Base-by-base conservation (phyloP, 2,888 invertebrate genomes). In the Drosophila vallismaia region DNA sequence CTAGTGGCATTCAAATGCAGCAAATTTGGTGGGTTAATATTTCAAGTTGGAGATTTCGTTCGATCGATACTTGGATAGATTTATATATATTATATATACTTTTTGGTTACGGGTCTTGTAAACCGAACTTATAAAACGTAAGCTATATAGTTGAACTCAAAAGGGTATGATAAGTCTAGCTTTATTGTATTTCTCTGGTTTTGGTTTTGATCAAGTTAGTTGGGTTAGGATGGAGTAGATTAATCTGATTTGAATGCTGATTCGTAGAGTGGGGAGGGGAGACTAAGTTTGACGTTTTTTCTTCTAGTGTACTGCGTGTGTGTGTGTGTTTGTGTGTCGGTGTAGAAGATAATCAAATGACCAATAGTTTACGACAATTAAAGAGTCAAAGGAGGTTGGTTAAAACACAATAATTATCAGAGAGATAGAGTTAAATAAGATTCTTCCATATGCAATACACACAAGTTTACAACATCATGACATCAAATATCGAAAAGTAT, bases 301-400 rank as follows among this genome's bases (percentile, higher is more conserved):
- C 63, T 54, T 40, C 28, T 45, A 62, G 55, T 53, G 53, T 75
- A 38, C 48, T 57, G 48, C 75, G 26, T 64, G 44, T 69, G 44
- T 71, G 12, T 57, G 28, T 64, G 52, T 57, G 31, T 49, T 46
- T 68, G 46, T 67, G 63, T 75, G 42, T 62, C 36, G 52, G 49
- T 77, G 57, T 60, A 44, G 64, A 24, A 68, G 48, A 48, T 74
- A 70, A 81, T 77, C 67, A 80, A 73, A 70, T 69, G 63, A 84
- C 88, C 87, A 88, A 88, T 86, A 68, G 66, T 42, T 40, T 71
- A 84, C 81, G 81, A 81, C 82, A 81, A 76, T 74, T 54, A 76
- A 84, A 72, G 19, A 42, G 54, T 67, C 78, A 75, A 84, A 69
- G 60, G 68, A 63, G 51, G 42, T 72, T 73, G 63, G 58, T 80